Evolutionary conservation across 2,797 vertebrate genomes (phyloP), one percentile per base, ranked within the genome.

Genomic region (Sciurus carolinensis): DNA sequence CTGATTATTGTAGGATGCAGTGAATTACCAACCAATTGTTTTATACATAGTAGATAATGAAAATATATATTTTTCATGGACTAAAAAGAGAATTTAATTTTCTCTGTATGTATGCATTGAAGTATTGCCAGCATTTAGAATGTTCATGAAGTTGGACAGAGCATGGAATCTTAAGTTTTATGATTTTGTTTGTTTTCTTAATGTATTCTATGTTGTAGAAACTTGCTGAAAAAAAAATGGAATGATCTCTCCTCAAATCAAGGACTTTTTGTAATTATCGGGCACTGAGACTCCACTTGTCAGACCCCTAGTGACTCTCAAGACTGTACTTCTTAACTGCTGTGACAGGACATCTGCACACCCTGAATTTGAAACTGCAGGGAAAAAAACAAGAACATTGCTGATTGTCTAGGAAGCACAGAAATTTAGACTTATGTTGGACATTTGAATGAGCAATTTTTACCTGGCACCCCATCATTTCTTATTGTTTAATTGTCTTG

Each of bases 281-380:
- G 62, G n/a, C 71, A 87, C 90, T 62, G 83, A 91, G 69, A 88
- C 73, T 44, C 20, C 18, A 62, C 93, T 87, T 97, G 95, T 95
- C 95, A 94, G 89, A 95, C 91, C 86, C 94, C 95, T 59, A 89
- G 79, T 91, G 91, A 75, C 93, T 96, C 95, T 73, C 72, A 83
- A 76, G 84, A 47, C 82, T 92, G 83, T 69, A 8, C 84, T 92
- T 90, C 92, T 94, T 80, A 92, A 87, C 85, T 77, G 30, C 47
- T 67, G 2, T 88, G 90, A 93, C 95, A 93, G 89, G 90, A 84
- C 87, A 96, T 81, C 87, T 96, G 85, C 36, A 71, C 72, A 85
- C 66, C 54, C 36, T 67, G 33, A 72, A 87, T 95, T 42, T 90
- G 67, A 95, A 96, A 47, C 94, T 77, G 44, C 76, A 85, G 72